Evolutionary conservation across 2,113 vertebrate species (phyloP), one percentile per base, ranked within the genome.

Genomic region (Nerophis ophidion): DNA sequence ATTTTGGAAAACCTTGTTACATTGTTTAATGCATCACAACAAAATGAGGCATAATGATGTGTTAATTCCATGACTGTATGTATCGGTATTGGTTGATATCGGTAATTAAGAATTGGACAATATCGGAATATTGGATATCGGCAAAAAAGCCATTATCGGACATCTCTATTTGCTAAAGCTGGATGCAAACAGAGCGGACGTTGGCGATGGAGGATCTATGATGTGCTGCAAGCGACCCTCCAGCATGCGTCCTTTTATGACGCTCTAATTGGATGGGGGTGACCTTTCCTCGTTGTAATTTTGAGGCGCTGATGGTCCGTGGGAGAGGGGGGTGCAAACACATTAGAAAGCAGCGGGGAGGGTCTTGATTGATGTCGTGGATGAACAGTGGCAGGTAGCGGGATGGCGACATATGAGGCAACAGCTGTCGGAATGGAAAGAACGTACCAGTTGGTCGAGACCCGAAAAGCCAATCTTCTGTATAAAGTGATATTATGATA

Each of bases 261-360:
- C 71, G 65, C 74, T 83, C 83, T 89, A 87, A 89, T 89, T 89
- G 83, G 83, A 84, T 79, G 58, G 71, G 40, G 73, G 77, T 86
- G 81, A 86, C 84, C 87, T 86, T 86, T 82, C 71, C 34, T 77
- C 73, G 70, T 78, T 83, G 83, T 81, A 83, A 86, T 82, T 83
- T 76, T 79, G 60, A 82, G 70, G 71, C 6, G 55, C 38, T 56
- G 54, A 42, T 42, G 54, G 53, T 40, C 35, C 35, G 12, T 40
- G n/a, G 63, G 54, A 68, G 58, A n/a, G 61, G 76, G 77, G 77
- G 74, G 70, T 63, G 65, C 65, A 58, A 72, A 70, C 74, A 75
- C 75, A 85, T 88, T 84, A 82, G 83, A 82, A 86, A 81, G 54
- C 83, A 81, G 75, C 71, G 63, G 72, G 77, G 72, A 65, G 65